Evolutionary conservation across 2,888 invertebrate genomes (phyloP), one percentile per base, ranked within the genome.

Genomic region (Leucoma salicis): DNA sequence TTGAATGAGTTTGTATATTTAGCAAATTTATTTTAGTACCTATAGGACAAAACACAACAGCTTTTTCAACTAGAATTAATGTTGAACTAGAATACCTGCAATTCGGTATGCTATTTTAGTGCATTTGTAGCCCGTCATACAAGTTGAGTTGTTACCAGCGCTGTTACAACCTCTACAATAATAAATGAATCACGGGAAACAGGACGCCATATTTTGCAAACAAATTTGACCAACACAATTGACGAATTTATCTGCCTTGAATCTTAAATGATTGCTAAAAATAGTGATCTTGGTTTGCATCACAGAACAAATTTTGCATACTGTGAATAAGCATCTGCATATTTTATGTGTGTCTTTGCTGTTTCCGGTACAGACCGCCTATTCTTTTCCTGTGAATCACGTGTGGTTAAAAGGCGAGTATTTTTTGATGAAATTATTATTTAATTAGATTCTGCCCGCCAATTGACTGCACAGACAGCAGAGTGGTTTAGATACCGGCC

Each of bases 161-260:
- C 46, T 45, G 45, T 51, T 54, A 54, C 49, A 43, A 52, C 45
- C 63, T 53, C 41, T 50, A 62, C 38, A 61, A 62, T 58, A 62
- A 53, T 62, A 58, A 58, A 57, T 62, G 58, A 58, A 48, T 58
- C 59, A 57, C 46, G 27, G 31, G 32, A 45, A 32, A 60, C 43
- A 42, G 49, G 46, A 49, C 35, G 42, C 35, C 35, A 38, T 35
- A 46, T 50, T 57, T 50, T 61, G 14, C 29, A 14, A 27, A 14
- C 10, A 29, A 4, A 39, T 42, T 25, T 49, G 36, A n/a, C 47
- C 46, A 38, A 46, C 45, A 58, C 59, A 48, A 62, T 63, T 41
- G 49, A 41, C 16, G 15, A 35, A 31, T 29, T 47, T 39, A 60
- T 59, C 47, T 42, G 48, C 35, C 34, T 53, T 43, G 44, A 37